Evolutionary conservation across 2,113 vertebrate species (phyloP).

Genomic region (Chauna torquata): DNA sequence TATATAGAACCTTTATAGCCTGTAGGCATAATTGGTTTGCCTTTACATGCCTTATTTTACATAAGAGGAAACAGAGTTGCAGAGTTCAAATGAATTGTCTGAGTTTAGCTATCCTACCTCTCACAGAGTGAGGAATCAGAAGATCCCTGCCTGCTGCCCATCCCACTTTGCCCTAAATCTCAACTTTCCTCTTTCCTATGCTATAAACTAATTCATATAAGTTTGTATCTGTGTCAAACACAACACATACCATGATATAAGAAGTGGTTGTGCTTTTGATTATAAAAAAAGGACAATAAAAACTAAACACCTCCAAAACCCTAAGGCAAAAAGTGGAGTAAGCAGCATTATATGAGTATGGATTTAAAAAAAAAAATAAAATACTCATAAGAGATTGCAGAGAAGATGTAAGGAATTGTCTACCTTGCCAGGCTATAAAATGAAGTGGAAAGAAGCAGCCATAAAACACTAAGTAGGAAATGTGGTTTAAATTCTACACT

Average conservation of each 20-base stretch:
- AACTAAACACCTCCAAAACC: not conserved
- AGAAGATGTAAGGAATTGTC: conserved; percentile 21
- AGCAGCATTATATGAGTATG: not conserved
- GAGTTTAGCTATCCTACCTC: not conserved
- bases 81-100: not conserved
- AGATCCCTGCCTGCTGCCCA: not conserved
- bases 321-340: not conserved
- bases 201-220: not conserved
- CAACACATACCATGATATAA: not conserved
- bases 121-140: not conserved
- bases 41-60: not conserved
- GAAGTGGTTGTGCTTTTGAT: not conserved
- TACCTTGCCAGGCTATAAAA: not conserved
- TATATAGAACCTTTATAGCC: not conserved
- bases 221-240: not conserved
- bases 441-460: not conserved
- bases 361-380: conserved; percentile 23
- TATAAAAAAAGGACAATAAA: not conserved
- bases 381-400: not conserved
- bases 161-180: not conserved
- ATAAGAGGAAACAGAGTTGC: not conserved
- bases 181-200: not conserved
- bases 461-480: not conserved
- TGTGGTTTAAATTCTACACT: not conserved
- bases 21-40: not conserved